Base-by-base conservation (phyloP, 2,797 vertebrate species). In the Sebastes hubbsi region DNA sequence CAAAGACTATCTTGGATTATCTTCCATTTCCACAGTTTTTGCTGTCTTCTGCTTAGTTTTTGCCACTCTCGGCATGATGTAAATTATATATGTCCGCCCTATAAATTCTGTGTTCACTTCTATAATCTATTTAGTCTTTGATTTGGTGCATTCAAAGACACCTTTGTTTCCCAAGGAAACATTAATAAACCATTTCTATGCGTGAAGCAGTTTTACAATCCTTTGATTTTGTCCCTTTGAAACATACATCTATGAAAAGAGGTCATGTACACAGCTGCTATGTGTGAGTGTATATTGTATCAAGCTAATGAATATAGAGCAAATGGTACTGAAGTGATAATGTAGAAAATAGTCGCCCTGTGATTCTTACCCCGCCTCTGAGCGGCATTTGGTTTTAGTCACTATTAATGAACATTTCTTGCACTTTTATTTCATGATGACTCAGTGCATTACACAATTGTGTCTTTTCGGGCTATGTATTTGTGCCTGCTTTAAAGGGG, bases 161-260 rank as follows among this genome's bases (percentile, higher is more conserved):
- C 91, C 89, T 93, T 93, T 94, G 94, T 94, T 89, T 91, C 78
- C 68, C 88, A 90, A 89, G 87, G 87, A 89, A 91, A 86, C 88
- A 93, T 89, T 92, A 93, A 90, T 91, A 90, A 85, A 83, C 61
- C 42, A 75, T 92, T 92, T 91, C 68, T 83, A 90, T 82, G 84
- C 85, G 81, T 88, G 88, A 92, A 83, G 86, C 86, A 87, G 84
- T 88, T 90, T 89, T 81, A 78, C 68, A 75, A 72, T 82, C 86
- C 93, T 94, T 94, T 94, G 92, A 93, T 94, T 91, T 72, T 75
- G 79, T 89, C 81, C 87, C 92, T 94, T 94, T 94, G 93, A 93
- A 89, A 91, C 58, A 30, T 82, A 81, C 85, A 84, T 93, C 86
- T 85, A 77, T 91, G 81, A 88, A 92, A 89, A 80, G 83, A 87